Conservation (phyloP, 92 coral and sea anemone species). For the Porites divaricata region DNA sequence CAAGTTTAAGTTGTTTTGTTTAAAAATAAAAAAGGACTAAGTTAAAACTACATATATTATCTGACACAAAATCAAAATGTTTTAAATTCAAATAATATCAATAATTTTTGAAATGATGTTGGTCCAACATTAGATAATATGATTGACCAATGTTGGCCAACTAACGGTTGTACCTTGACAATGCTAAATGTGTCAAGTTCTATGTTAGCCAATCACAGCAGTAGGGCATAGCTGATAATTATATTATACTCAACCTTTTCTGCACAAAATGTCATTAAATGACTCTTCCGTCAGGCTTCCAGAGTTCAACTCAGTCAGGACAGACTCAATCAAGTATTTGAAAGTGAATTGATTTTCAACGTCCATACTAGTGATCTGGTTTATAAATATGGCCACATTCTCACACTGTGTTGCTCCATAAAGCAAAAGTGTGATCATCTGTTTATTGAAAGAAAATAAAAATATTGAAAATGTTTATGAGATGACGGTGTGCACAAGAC, state of each 20-base stretch:
- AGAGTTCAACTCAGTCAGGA: conserved; percentile 64
- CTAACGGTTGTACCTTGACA: neutral
- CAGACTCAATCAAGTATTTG: conserved; percentile 83
- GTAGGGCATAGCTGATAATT: no score
- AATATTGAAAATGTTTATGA: no score
- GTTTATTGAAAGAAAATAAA: neutral
- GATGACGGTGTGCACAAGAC: no score
- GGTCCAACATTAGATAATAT: no score
- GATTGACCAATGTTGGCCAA: neutral
- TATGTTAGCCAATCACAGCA: no score
- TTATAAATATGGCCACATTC: conserved; percentile 72
- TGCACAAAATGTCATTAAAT: conserved; percentile 20
- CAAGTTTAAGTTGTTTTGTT: no score
- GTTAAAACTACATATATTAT: no score
- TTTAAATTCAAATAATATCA: no score
- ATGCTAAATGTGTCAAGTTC: neutral
- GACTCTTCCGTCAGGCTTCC: conserved; percentile 50
- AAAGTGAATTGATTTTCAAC: conserved; percentile 77
- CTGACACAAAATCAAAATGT: no score
- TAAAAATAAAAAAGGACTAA: no score
- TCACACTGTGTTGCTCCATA: conserved; percentile 91
- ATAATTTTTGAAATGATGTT: no score
- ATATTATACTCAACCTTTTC: neutral
- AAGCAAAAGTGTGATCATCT: conserved; percentile 86
- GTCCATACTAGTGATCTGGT: conserved; percentile 75